Evolutionary conservation across 2,888 invertebrate species (phyloP).

Genomic region (Protula sp.): DNA sequence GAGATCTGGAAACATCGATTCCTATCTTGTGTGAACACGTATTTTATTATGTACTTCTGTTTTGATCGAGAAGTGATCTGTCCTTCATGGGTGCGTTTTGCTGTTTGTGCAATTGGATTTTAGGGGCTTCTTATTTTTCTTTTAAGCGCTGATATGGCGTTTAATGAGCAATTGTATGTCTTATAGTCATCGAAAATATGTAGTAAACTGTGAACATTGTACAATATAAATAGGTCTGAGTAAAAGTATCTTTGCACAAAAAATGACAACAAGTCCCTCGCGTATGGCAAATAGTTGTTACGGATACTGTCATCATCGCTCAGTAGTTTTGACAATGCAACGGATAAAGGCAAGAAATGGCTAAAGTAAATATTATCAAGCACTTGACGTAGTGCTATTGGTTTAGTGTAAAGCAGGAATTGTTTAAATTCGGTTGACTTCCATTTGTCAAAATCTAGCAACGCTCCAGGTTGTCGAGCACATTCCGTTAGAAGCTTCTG

Average conservation of each 20-base stretch:
- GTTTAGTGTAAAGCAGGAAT: conserved; percentile 32
- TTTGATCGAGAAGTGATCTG: too few species aligned
- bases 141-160: conserved; percentile 15
- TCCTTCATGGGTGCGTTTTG: too few species aligned
- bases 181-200: conserved; percentile 13
- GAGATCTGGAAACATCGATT: background rate
- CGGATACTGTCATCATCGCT: conserved; percentile 3
- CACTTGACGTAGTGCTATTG: conserved; percentile 21
- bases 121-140: conserved; percentile 4
- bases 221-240: conserved; percentile 8
- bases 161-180: conserved; percentile 4
- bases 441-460: conserved; percentile 29
- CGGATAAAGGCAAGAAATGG: conserved; percentile 27
- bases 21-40: too few species aligned
- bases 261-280: conserved; percentile 12
- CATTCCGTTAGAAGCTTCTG: conserved; percentile 27
- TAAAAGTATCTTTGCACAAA: conserved; percentile 9
- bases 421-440: conserved; percentile 35
- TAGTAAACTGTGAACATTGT: conserved; percentile 16
- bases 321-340: conserved; percentile 23
- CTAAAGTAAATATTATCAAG: conserved; percentile 18
- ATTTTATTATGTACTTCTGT: too few species aligned
- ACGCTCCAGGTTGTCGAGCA: conserved; percentile 24
- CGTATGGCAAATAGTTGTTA: conserved; percentile 3
- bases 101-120: conserved; percentile 12